Base-by-base conservation (phyloP, 2,888 invertebrate species). In the Melipona beecheii region DNA sequence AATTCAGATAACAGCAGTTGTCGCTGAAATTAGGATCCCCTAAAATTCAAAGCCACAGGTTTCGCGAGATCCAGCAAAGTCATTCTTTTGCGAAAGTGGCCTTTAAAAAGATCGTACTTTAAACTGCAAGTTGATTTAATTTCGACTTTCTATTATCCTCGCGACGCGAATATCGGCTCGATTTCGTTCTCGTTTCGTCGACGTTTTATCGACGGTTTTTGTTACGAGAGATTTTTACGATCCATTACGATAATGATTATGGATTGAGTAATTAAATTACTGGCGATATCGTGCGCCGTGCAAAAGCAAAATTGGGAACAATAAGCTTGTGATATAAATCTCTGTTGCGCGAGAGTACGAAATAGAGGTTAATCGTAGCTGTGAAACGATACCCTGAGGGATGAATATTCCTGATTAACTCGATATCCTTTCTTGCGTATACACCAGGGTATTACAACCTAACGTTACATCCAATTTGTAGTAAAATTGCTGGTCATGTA, bases 401-500 rank as follows among this genome's bases (percentile, higher is more conserved):
- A 78, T 83, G 84, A 78, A 83, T 83, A 75, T 83, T 83, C 84
- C 83, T 83, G 88, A 90, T 89, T 89, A 90, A 90, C 75, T 87
- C 76, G 77, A 79, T 82, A 87, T 78, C 80, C 83, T 74, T 84
- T 83, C 84, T 84, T 84, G 72, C 83, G 72, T 75, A 69, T 65
- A 73, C 82, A 73, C 78, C 64, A 49, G 78, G 72, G 83, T 83
- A 84, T 83, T 78, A 83, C 72, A 69, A 69, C 70, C 78, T 58
- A 31, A 76, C 75, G 66, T 80, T 80, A 80, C 65, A 60, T 83
- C 69, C 80, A 83, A 83, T 83, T 85, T 85, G 79, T 65, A 85
- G 74, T 70, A 75, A 83, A 84, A 84, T 84, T 83, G 58, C 83
- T 24, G 71, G 58, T 58, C 58, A 27, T 72, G 58, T 58, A 60